Evolutionary conservation across 2,113 vertebrate genomes (phyloP), one percentile per base, ranked within the genome.

Genomic region (Camelus dromedarius): DNA sequence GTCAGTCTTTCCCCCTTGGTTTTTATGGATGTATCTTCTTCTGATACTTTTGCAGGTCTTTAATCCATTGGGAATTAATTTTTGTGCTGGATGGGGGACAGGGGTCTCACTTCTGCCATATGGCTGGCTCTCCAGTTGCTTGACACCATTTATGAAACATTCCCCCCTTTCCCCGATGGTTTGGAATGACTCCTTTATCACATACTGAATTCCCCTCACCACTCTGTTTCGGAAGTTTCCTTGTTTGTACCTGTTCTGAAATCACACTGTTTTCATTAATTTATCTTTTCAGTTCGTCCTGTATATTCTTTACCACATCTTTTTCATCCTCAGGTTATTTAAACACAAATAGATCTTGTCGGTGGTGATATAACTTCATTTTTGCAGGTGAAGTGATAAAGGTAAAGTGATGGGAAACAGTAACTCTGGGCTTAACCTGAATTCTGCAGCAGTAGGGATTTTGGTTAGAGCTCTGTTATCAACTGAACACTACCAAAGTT

Each of bases 11-110:
- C n/a, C 56, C 9, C 62, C 66, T 42, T 28, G 18, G 22, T 75
- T 91, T 77, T 79, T 50, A 60, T 62, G 52, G 19, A 67, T 83
- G 28, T 42, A 46, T 48, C 73, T 60, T 91, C 30, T 91, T 80
- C 46, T 83, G 42, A 64, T 95, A 52, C 18, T 88, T 88, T 60
- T 79, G 38, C 38, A 93, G 81, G 62, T 32, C 30, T 91, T 96
- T 91, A 87, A 79, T 82, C 76, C 56, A 46, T 24, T 72, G 93
- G 60, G 64, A 42, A 88, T 91, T 94, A 46, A 32, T 58, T 91
- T 91, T 95, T 95, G 64, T 73, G 75, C 48, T 72, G 38, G 70
- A 79, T 26, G 38, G 30, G 73, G 52, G 46, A 38, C 42, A 30
- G 8, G 19, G 12, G 11, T 87, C 62, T 24, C 32, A 38, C 54